Percentiles rank a stretch among this genome's conserved stretches.
Conservation (phyloP, 2,888 invertebrate species). For the Clusia tigrina region DNA sequence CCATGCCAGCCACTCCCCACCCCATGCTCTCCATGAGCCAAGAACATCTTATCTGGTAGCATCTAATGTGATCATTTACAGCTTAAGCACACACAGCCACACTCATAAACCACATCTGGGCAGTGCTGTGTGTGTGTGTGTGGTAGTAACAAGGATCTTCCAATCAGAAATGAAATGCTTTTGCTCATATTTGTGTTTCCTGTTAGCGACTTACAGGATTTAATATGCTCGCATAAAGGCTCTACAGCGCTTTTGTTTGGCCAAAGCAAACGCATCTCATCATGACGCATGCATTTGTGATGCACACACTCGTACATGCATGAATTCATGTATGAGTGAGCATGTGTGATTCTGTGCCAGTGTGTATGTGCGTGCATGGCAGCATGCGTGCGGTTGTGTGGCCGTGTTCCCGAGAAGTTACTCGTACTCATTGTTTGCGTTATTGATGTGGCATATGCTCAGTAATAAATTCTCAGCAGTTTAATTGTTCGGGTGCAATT, state of each 20-base stretch:
- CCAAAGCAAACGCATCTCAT: not conserved
- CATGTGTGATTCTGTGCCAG: conserved; percentile 1
- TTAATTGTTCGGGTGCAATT: conserved; percentile 12
- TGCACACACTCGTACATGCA: not conserved
- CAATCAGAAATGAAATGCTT: not conserved
- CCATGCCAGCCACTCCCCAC: too few relatives aligned
- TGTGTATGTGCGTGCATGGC: not conserved
- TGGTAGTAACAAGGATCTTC: not conserved
- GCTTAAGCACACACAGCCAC: not conserved
- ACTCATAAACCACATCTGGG: too few relatives aligned
- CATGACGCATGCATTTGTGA: not conserved
- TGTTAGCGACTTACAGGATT: not conserved
- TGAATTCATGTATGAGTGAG: not conserved
- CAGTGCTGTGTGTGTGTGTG: too few relatives aligned
- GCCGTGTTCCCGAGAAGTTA: not conserved
- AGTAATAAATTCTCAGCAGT: conserved; percentile 12
- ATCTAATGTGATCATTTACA: too few relatives aligned
- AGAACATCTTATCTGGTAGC: too few relatives aligned
- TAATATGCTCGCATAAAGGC: not conserved
- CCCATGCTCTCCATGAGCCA: too few relatives aligned
- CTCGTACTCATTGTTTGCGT: conserved; percentile 11
- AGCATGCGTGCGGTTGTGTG: not conserved
- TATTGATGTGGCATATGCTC: conserved; percentile 5
- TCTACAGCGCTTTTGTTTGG: not conserved
- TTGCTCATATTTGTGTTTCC: not conserved